Conservation (phyloP, 2,797 vertebrate genomes). For the Arctocebus calabarensis region DNA sequence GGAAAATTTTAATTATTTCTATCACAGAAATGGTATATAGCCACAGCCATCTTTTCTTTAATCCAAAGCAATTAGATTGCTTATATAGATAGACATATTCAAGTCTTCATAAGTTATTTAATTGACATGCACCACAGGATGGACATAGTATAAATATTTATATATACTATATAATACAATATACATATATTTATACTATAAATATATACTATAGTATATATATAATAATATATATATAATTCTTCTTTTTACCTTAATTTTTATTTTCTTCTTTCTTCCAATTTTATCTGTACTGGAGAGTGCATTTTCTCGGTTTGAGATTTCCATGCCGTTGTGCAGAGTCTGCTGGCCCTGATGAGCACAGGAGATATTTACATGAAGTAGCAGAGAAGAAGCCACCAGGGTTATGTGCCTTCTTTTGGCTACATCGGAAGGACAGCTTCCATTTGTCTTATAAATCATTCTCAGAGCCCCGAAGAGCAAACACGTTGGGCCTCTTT, state of each 20-base stretch:
- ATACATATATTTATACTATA: accelerated
- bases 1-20: background rate
- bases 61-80: background rate
- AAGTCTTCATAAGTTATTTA: background rate
- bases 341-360: background rate
- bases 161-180: background rate
- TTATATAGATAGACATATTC: background rate
- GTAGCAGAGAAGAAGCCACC: background rate
- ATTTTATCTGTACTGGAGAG: background rate
- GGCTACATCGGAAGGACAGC: background rate
- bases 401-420: background rate
- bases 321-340: accelerated
- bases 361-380: background rate
- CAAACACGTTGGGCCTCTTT: background rate
- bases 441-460: background rate
- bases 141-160: too few relatives aligned
- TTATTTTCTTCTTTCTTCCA: background rate
- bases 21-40: background rate
- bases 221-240: background rate
- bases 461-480: background rate
- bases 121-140: background rate
- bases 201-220: accelerated
- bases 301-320: background rate
- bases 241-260: background rate
- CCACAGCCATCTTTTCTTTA: background rate